phyloP scores from a whole-genome alignment of 2,113 vertebrate genomes.

The Nesospiza acunhae region DNA sequence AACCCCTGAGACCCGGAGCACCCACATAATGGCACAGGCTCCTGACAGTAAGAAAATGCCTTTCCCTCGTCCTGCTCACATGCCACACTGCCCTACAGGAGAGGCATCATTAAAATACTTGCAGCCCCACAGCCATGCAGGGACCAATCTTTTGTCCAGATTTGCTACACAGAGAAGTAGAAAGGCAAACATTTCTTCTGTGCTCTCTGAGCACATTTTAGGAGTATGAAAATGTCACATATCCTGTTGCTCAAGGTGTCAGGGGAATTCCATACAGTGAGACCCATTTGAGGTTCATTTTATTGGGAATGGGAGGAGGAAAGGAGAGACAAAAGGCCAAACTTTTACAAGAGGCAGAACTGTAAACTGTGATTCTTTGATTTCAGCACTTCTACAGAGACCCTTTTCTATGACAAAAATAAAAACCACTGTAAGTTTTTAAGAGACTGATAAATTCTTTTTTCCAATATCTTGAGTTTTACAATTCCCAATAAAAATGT shows the following conservation, averaged over 20 bases:
- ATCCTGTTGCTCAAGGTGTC: not conserved
- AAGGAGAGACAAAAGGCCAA: not conserved
- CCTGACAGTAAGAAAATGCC: not conserved
- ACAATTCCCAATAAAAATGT: not conserved
- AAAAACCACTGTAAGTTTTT: not conserved
- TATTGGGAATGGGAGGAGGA: rapidly evolving
- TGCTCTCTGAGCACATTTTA: not conserved
- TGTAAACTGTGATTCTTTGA: not conserved
- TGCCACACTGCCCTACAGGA: not conserved
- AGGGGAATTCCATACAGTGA: not conserved
- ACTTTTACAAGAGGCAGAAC: not conserved
- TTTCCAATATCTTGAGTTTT: not conserved
- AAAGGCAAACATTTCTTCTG: not conserved
- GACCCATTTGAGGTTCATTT: not conserved
- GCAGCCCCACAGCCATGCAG: not conserved
- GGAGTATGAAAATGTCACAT: not conserved
- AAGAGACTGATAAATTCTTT: not conserved
- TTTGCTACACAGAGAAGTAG: not conserved
- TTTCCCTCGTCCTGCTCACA: rapidly evolving
- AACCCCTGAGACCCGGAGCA: not conserved
- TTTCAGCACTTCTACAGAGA: not conserved
- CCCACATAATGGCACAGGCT: not conserved
- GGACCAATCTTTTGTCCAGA: not conserved
- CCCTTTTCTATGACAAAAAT: not conserved
- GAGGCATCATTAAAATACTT: not conserved